These are phyloP conservation scores for Tetraodon nigroviridis DNA, from an alignment of 2,113 vertebrate species.

Conservation along the genomic window DNA sequence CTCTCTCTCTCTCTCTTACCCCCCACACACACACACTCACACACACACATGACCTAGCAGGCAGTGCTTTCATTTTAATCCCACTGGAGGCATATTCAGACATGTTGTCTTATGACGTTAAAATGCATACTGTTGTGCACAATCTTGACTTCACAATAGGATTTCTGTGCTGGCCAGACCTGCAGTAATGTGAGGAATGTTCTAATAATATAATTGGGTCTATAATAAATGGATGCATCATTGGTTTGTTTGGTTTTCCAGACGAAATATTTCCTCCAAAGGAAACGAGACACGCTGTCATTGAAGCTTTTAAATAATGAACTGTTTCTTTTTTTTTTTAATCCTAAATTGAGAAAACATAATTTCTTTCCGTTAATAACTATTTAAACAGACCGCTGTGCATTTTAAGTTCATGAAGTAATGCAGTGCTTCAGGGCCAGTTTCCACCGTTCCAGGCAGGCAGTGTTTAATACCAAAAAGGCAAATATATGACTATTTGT, in stretches of 20 bases:
- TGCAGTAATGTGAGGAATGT: slow-evolving; percentile 28
- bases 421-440: slow-evolving; percentile 1
- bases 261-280: slow-evolving; percentile 14
- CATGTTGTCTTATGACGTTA: slow-evolving; percentile 38
- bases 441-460: slow-evolving; percentile 26
- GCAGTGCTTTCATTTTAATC: slow-evolving; percentile 35
- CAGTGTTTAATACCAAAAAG: slow-evolving; percentile 17
- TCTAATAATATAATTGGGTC: slow-evolving; percentile 25
- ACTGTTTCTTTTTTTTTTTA: slow-evolving; percentile 10
- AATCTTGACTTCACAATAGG: slow-evolving; percentile 18
- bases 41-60: neutral
- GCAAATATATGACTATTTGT: slow-evolving; percentile 18
- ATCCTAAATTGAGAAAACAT: slow-evolving; percentile 13
- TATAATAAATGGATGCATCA: slow-evolving; percentile 23
- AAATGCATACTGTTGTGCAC: slow-evolving; percentile 20
- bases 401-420: slow-evolving; percentile 32
- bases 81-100: slow-evolving; percentile 33
- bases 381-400: slow-evolving; percentile 13
- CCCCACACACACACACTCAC: neutral
- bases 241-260: slow-evolving; percentile 5
- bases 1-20: too few relatives aligned
- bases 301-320: slow-evolving; percentile 34
- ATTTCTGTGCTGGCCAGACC: slow-evolving; percentile 15
- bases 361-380: slow-evolving; percentile 14
- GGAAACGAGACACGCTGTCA: slow-evolving; percentile 19